Evolutionary conservation across 2,113 vertebrate species (phyloP).

Genomic region (Neopipo cinnamomea): DNA sequence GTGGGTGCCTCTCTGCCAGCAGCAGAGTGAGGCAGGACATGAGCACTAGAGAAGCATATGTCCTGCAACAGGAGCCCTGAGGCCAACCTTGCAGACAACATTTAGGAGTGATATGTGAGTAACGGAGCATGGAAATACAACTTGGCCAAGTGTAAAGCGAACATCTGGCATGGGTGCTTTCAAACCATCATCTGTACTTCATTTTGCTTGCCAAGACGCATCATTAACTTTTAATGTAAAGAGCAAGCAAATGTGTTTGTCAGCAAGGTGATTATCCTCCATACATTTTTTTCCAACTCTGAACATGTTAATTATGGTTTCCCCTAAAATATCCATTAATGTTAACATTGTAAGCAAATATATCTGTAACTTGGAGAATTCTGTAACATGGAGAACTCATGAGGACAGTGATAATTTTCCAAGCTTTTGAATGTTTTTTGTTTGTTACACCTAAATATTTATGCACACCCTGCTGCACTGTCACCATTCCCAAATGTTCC

Average conservation of each 20-base stretch:
- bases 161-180: constrained; percentile 47
- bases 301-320: constrained; percentile 8
- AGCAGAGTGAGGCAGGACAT: neutral
- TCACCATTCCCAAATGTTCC: neutral
- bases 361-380: neutral
- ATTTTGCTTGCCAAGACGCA: constrained; percentile 29
- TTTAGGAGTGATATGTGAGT: neutral
- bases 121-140: neutral
- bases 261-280: constrained; percentile 2
- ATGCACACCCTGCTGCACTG: neutral
- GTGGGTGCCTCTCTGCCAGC: neutral
- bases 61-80: neutral
- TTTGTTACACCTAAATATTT: neutral
- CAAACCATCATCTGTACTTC: constrained; percentile 25
- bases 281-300: neutral
- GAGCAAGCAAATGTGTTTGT: constrained; percentile 54
- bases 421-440: neutral
- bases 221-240: constrained; percentile 54
- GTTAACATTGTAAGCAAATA: neutral
- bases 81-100: neutral
- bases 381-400: neutral
- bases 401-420: neutral
- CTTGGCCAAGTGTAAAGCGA: neutral
- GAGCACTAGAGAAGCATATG: accelerated
- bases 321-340: neutral